Base-by-base conservation (phyloP, 2,797 vertebrate species). In the Lophius americanus region DNA sequence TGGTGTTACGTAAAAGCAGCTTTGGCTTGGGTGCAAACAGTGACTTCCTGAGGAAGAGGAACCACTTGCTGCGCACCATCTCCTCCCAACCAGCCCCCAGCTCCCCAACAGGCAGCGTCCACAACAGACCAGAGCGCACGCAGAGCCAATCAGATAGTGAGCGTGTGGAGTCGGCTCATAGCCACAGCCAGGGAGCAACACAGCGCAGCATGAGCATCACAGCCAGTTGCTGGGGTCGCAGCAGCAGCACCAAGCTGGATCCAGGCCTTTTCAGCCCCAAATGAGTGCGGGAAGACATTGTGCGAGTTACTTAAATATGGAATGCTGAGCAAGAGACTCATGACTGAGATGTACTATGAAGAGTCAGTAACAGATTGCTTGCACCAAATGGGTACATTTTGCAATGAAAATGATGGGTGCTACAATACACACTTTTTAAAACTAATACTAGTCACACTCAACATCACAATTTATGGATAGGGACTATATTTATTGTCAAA, bases 1-100 rank as follows among this genome's bases (percentile, higher is more conserved):
- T 99, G 96, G 96, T 96, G 0, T 93, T 99, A 44, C 95, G 98
- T 6, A 99, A 99, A 68, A 95, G 98, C 86, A 99, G 98, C 92
- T 99, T 99, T 0, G 96, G 97, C 43, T 87, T 99, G 71, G 96
- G 97, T 0, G 92, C 92, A 41, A 96, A 96, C 89, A 87, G 96
- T 0, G 98, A 99, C 78, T 99, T 98, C 87, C 92, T 99, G 75
- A 94, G 98, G 78, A 97, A 99, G 84, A 93, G 97, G 76, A 99
- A 97, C 83, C 98, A 99, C 84, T 91, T 99, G 83, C 90, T 99
- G 75, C 93, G 98, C 56, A 98, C 98, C 90, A 99, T 99, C 91
- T 99, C 97, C 42, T 95, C 96, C 3, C 98, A 99, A 84, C 98
- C 98, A 2, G 62, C 90, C 0, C 90, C 51, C 48, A 93, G 82